A percentile compares a stretch with the other conserved stretches of the same genome.
Evolutionary conservation across 1,140 invertebrate species (phyloP).

Genomic region (Gerris buenoi): DNA sequence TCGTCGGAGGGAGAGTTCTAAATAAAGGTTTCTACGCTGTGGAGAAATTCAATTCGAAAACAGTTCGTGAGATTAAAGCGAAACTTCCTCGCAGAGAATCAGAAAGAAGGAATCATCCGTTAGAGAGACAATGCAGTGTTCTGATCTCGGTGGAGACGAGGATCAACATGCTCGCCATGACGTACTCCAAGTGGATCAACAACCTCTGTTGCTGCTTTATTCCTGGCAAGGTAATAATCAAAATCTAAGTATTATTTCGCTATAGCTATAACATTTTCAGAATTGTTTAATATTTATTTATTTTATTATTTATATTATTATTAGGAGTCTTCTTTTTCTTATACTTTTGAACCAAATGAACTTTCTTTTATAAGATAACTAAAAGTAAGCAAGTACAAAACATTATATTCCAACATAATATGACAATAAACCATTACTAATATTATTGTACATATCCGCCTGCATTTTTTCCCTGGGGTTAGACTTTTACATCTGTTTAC

Average conservation of each 20-base stretch:
- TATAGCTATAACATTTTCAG: background rate
- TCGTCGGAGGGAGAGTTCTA: conserved; percentile 52
- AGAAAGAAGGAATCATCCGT: conserved; percentile 64
- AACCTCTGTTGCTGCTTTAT: conserved; percentile 76
- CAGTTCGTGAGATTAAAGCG: conserved; percentile 59
- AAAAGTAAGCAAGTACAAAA: too few species aligned
- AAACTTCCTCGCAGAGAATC: conserved; percentile 76
- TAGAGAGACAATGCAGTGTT: conserved; percentile 74
- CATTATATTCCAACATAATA: too few species aligned
- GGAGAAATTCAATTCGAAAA: conserved; percentile 56
- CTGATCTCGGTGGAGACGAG: conserved; percentile 78
- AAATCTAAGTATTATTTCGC: conserved; percentile 3
- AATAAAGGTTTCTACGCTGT: conserved; percentile 68
- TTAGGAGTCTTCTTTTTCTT: too few species aligned
- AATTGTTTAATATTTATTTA: background rate
- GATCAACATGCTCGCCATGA: conserved; percentile 82
- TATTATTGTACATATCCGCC: too few species aligned
- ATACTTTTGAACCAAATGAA: too few species aligned
- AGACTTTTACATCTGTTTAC: too few species aligned
- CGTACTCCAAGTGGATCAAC: conserved; percentile 75
- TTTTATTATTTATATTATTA: too few species aligned
- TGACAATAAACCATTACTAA: too few species aligned
- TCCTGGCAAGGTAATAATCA: conserved; percentile 61
- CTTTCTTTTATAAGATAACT: too few species aligned
- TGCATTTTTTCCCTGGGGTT: too few species aligned